A percentile compares a stretch with the other conserved stretches of the same genome.
phyloP scores from a whole-genome alignment of 1,140 invertebrate species.

The Sitobion miscanthi region DNA sequence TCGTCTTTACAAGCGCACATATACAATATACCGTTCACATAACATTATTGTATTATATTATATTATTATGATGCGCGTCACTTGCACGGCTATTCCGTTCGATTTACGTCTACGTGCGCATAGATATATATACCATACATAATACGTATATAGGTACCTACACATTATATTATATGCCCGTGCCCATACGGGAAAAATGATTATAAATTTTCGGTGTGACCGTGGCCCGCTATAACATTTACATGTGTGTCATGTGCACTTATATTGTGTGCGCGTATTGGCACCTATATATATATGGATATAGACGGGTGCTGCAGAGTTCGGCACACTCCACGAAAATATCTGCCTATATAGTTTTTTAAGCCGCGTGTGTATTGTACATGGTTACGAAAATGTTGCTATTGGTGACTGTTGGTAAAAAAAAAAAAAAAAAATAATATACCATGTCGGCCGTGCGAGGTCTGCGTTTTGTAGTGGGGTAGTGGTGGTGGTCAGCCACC shows the following conservation, averaged over 20 bases:
- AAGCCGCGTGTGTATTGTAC: neutral
- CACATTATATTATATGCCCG: neutral
- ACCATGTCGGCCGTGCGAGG: neutral
- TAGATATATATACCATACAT: neutral
- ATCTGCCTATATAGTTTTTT: neutral
- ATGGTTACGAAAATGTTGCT: constrained; percentile 30
- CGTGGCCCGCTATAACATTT: neutral
- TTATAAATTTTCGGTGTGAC: constrained; percentile 3
- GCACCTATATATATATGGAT: neutral
- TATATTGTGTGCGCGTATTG: neutral
- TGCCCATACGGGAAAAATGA: neutral
- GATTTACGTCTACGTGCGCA: neutral
- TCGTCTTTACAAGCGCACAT: neutral
- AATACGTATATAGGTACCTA: too few relatives aligned
- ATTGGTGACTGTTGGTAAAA: constrained; percentile 31
- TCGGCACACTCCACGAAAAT: neutral
- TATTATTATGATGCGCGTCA: neutral
- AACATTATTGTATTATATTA: constrained; percentile 8
- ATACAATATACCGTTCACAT: neutral
- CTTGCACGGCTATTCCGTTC: neutral
- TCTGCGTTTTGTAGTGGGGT: neutral
- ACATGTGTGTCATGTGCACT: neutral
- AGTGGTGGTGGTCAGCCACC: neutral
- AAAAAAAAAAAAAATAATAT: neutral
- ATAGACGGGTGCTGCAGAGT: neutral